These are phyloP conservation scores for Araneus ventricosus DNA, from an alignment of 1,140 invertebrate genomes.

Conservation along the genomic window DNA sequence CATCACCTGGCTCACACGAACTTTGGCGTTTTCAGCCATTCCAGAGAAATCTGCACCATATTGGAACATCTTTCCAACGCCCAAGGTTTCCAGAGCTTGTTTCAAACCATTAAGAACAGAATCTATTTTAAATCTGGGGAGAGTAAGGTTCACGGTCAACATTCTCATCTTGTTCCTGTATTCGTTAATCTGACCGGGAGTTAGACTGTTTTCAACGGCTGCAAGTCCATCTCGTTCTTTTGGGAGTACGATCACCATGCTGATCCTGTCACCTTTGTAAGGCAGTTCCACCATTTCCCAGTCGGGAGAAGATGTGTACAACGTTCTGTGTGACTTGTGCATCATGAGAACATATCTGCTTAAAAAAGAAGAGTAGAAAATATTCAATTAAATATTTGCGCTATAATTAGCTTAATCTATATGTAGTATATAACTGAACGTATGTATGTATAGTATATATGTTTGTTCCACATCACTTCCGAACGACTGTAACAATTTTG, in stretches of 20 bases:
- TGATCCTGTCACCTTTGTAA: conserved; percentile 50
- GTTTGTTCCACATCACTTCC: too few species aligned
- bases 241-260: conserved; percentile 54
- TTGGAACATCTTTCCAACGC: background rate
- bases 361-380: background rate
- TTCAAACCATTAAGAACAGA: background rate
- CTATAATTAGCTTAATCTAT: background rate
- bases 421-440: too few species aligned
- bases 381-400: background rate
- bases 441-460: too few species aligned
- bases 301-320: background rate
- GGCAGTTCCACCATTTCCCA: background rate
- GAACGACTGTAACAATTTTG: too few species aligned
- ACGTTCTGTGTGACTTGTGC: background rate
- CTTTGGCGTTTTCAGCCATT: background rate
- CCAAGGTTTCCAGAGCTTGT: background rate
- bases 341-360: conserved; percentile 24
- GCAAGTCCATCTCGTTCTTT: conserved; percentile 9
- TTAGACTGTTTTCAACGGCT: background rate
- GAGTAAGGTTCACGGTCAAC: background rate
- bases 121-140: conserved; percentile 47
- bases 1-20: background rate
- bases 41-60: background rate
- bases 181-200: background rate
- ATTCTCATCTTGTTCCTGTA: background rate